phyloP scores from a whole-genome alignment of 2,797 vertebrate species.

The Epinephelus coioides region DNA sequence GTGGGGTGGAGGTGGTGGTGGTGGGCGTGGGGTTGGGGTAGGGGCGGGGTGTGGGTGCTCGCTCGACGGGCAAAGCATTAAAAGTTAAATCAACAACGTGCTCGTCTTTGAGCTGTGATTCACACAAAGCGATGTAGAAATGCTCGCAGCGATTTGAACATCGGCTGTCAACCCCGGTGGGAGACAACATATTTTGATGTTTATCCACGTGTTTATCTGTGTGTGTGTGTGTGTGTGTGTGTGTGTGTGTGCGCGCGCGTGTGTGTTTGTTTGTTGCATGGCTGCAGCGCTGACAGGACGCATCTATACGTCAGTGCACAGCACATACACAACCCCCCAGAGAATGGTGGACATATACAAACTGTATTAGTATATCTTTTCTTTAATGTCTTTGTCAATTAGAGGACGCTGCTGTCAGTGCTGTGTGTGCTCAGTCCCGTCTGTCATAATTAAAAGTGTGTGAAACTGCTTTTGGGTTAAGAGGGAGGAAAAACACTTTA shows the following conservation, averaged over 20 bases:
- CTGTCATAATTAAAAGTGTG: conserved; percentile 68
- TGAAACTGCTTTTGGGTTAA: conserved; percentile 55
- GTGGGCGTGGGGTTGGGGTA: neutral
- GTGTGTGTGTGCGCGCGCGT: conserved; percentile 40
- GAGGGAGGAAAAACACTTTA: conserved; percentile 39
- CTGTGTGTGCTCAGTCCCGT: conserved; percentile 42
- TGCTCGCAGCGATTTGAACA: conserved; percentile 71
- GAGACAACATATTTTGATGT: conserved; percentile 69
- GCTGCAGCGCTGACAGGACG: conserved; percentile 56
- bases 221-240: conserved; percentile 26
- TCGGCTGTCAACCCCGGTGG: conserved; percentile 66
- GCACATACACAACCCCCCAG: conserved; percentile 30
- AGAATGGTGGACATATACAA: conserved; percentile 54
- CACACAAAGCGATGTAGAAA: conserved; percentile 59
- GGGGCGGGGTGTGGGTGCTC: conserved; percentile 27
- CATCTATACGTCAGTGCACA: conserved; percentile 48
- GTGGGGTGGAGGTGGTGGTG: neutral
- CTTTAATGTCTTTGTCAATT: conserved; percentile 71
- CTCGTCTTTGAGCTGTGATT: conserved; percentile 60
- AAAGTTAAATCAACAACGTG: conserved; percentile 78
- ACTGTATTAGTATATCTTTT: conserved; percentile 46
- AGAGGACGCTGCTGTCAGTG: conserved; percentile 53
- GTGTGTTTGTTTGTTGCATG: conserved; percentile 42
- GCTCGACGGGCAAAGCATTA: conserved; percentile 65
- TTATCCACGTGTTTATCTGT: conserved; percentile 52